phyloP scores from a whole-genome alignment of 2,888 invertebrate genomes.

The Calameuta filiformis region DNA sequence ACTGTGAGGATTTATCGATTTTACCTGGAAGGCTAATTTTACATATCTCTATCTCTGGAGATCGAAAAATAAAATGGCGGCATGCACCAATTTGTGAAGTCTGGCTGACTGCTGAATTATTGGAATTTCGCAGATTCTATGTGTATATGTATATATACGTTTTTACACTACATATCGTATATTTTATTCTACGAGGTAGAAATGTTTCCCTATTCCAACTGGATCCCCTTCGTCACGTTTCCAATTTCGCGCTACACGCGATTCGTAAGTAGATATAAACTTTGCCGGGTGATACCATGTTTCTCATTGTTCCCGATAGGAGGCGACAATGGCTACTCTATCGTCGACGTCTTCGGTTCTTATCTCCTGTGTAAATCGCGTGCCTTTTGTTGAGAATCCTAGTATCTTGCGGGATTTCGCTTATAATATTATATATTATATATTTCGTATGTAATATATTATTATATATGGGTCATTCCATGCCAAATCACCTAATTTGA shows the following conservation, averaged over 20 bases:
- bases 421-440: not conserved
- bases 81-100: not conserved
- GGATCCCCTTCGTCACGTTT: slow-evolving; percentile 39
- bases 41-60: not conserved
- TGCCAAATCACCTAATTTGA: no score
- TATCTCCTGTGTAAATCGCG: slow-evolving; percentile 26
- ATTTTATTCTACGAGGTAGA: not conserved
- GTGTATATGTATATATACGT: not conserved
- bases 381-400: slow-evolving; percentile 13
- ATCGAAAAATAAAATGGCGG: not conserved
- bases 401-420: not conserved
- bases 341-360: slow-evolving; percentile 16
- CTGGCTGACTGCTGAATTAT: not conserved
- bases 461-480: no score
- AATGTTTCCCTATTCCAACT: slow-evolving; percentile 43
- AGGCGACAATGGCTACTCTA: slow-evolving; percentile 12
- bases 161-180: not conserved
- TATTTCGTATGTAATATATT: not conserved
- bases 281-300: not conserved
- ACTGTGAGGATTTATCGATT: not conserved
- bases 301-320: not conserved
- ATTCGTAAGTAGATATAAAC: slow-evolving; percentile 3
- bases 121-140: not conserved
- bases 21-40: not conserved
- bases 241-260: slow-evolving; percentile 28